These are phyloP conservation scores for Polylopha cassiicola DNA, from an alignment of 2,888 invertebrate species.

Conservation along the genomic window DNA sequence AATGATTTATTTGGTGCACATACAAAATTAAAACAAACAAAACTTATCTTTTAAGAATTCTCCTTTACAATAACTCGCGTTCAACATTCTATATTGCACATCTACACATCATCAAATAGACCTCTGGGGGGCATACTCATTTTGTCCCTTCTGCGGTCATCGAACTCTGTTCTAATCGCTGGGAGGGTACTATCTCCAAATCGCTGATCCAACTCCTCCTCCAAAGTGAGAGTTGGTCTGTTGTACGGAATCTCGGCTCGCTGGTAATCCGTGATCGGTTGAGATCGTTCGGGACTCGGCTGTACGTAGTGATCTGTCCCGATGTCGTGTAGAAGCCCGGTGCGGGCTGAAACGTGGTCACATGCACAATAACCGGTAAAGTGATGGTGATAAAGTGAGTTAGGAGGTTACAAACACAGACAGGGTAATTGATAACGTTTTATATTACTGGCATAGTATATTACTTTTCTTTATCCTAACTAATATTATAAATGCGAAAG, in stretches of 20 bases:
- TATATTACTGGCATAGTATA: too few species aligned
- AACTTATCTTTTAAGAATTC: not conserved
- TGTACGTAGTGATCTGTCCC: conserved; percentile 85
- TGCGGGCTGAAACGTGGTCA: conserved; percentile 79
- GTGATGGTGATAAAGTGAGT: conserved; percentile 36
- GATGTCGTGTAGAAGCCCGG: conserved; percentile 87
- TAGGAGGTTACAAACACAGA: conserved; percentile 21
- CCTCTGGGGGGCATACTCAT: conserved; percentile 85
- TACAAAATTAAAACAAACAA: not conserved
- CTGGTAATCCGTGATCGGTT: conserved; percentile 44
- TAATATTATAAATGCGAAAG: too few species aligned
- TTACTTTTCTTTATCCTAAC: too few species aligned
- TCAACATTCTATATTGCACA: conserved; percentile 5
- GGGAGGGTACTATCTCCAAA: conserved; percentile 81
- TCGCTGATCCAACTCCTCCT: conserved; percentile 79
- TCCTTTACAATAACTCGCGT: conserved; percentile 4
- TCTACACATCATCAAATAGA: conserved; percentile 90
- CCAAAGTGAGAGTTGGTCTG: conserved; percentile 40
- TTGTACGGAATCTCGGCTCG: conserved; percentile 50
- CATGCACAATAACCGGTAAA: conserved; percentile 69
- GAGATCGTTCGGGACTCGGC: conserved; percentile 55
- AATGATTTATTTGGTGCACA: too few species aligned
- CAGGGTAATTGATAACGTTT: too few species aligned
- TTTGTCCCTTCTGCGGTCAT: conserved; percentile 56
- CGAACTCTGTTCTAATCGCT: conserved; percentile 45